Evolutionary conservation across 2,888 invertebrate genomes (phyloP), one percentile per base, ranked within the genome.

Genomic region (Beris morrisii): DNA sequence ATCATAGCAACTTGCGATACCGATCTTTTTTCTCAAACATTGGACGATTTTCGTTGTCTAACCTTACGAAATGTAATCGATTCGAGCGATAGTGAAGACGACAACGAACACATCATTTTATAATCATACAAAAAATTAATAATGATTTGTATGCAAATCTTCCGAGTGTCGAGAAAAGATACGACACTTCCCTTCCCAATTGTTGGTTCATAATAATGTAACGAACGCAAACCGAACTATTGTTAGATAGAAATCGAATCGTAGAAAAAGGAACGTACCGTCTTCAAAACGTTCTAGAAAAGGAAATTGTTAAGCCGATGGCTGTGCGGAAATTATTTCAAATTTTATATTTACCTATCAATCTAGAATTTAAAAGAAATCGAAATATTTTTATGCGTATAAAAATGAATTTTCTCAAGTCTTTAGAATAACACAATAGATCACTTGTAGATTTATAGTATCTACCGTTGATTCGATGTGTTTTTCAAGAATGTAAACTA

Each of bases 1-100:
- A 22, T 69, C 38, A 53, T 32, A 11, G 44, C 52, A 50, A 57
- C 57, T 12, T 52, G 64, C 45, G 53, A 67, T 64, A 57, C 12
- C 67, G 78, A 80, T 74, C 73, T 81, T 67, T 79, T 80, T 69
- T 78, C 79, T 71, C 78, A 79, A 70, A 80, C 80, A 32, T 71
- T 80, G 61, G 79, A 78, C 69, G 77, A 80, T 73, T 80, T 80
- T 68, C 79, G 80, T 69, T 75, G 77, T 43, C 72, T 80, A 52
- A 77, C 78, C 22, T 71, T 81, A 68, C 75, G 75, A 52, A 79
- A 78, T 70, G 76, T 79, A 69, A 74, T 73, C 43, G 78, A 80
- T 66, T 76, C 79, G 22, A 79, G 77, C 69, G 78, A 77, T 50
- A 77, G 77, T 67, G 77, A 77, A 65, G 74, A 75, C 56, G 76